A percentile compares a stretch with the other conserved stretches of the same genome.
Conservation (phyloP, 2,888 invertebrate genomes). For the Drosophila seclusa region DNA sequence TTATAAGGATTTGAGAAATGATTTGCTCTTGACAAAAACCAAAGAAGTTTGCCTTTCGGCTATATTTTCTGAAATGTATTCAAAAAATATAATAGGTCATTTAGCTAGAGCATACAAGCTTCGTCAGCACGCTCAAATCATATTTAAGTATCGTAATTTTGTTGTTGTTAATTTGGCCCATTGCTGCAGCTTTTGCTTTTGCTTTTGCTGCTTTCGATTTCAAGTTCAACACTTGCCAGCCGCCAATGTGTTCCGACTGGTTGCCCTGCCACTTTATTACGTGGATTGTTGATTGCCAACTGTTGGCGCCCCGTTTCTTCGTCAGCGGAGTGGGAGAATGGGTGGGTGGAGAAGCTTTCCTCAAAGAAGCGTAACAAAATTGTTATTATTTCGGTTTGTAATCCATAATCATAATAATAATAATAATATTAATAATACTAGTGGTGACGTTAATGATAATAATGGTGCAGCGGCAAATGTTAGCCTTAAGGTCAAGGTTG, state of each 20-base stretch:
- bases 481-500: conserved; percentile 76
- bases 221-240: conserved; percentile 79
- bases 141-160: conserved; percentile 55
- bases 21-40: not conserved
- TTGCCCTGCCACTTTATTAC: conserved; percentile 78
- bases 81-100: not conserved
- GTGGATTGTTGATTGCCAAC: conserved; percentile 50
- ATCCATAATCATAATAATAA: conserved; percentile 67
- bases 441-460: conserved; percentile 39
- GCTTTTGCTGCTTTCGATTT: conserved; percentile 70
- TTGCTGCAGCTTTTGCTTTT: conserved; percentile 43
- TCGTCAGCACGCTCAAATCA: conserved; percentile 30
- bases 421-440: conserved; percentile 33
- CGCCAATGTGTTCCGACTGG: conserved; percentile 73
- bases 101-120: conserved; percentile 25
- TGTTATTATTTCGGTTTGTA: conserved; percentile 75
- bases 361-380: conserved; percentile 82
- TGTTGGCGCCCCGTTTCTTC: conserved; percentile 31
- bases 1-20: not conserved
- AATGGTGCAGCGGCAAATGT: conserved; percentile 42
- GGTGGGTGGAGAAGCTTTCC: conserved; percentile 55
- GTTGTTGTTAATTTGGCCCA: conserved; percentile 39
- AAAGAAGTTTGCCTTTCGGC: not conserved
- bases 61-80: not conserved
- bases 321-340: not conserved